phyloP scores from a whole-genome alignment of 2,113 vertebrate genomes.

The Puntigrus tetrazona region DNA sequence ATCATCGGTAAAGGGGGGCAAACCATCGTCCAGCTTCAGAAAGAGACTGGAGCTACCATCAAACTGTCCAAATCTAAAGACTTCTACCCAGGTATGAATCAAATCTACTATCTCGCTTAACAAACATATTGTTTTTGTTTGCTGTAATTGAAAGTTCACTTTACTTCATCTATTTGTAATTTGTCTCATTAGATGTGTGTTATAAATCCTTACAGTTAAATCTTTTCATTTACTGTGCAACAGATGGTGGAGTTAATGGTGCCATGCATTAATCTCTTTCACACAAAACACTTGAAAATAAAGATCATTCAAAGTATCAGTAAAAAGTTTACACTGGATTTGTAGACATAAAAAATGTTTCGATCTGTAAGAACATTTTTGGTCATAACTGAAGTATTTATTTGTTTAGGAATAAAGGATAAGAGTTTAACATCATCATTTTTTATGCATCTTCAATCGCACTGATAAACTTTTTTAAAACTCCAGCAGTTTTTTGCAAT shows the following conservation, averaged over 20 bases:
- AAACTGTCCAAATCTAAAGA: slow-evolving; percentile 97
- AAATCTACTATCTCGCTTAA: background rate
- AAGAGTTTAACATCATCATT: background rate
- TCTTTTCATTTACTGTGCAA: slow-evolving; percentile 17
- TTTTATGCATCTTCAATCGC: background rate
- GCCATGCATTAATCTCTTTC: slow-evolving; percentile 19
- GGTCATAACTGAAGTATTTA: background rate
- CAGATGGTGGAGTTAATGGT: slow-evolving; percentile 17
- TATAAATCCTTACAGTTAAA: slow-evolving; percentile 15
- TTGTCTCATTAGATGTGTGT: background rate
- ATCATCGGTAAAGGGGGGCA: slow-evolving; percentile 96
- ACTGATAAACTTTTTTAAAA: background rate
- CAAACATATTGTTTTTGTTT: background rate
- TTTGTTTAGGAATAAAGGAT: background rate
- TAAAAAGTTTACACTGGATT: background rate
- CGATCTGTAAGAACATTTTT: background rate
- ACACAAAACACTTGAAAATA: slow-evolving; percentile 22
- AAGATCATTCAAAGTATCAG: background rate
- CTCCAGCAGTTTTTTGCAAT: background rate
- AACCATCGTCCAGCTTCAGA: slow-evolving; percentile 93
- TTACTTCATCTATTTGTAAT: background rate
- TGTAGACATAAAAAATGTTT: background rate
- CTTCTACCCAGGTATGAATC: slow-evolving; percentile 87
- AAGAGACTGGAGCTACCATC: slow-evolving; percentile 92
- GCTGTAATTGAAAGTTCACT: background rate